Conservation (phyloP, 1,140 invertebrate species). For the Galleria mellonella region DNA sequence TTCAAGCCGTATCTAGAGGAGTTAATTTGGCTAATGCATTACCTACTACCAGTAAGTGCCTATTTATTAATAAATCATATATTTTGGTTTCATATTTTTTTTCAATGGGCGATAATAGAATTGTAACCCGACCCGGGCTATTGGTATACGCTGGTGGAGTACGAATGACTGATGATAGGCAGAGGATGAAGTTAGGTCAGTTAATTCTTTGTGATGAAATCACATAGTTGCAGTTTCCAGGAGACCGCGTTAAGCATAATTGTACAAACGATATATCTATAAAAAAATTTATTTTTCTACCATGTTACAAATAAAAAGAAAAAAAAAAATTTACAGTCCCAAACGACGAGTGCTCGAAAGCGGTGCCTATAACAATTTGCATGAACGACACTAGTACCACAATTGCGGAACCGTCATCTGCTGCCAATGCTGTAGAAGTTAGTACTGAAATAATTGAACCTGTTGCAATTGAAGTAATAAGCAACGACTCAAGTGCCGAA, state of each 20-base stretch:
- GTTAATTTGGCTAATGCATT: slow-evolving; percentile 14
- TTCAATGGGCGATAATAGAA: too few relatives aligned
- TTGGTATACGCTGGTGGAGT: too few relatives aligned
- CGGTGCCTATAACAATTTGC: not conserved
- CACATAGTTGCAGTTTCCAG: too few relatives aligned
- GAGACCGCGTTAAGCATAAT: too few relatives aligned
- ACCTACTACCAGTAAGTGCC: slow-evolving; percentile 33
- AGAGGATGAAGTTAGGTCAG: too few relatives aligned
- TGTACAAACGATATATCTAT: too few relatives aligned
- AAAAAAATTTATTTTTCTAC: too few relatives aligned
- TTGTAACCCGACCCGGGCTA: too few relatives aligned
- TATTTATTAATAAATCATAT: too few relatives aligned
- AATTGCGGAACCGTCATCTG: not conserved
- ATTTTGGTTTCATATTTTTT: too few relatives aligned
- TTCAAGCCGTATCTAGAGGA: slow-evolving; percentile 44
- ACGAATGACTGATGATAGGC: not conserved
- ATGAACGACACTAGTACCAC: slow-evolving; percentile 3
- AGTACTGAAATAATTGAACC: not conserved
- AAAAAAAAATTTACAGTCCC: slow-evolving; percentile 9
- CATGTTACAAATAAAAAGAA: too few relatives aligned
- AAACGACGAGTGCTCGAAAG: slow-evolving; percentile 8
- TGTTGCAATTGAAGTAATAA: not conserved
- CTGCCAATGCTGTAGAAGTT: not conserved
- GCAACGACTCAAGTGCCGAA: not conserved
- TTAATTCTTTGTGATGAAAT: too few relatives aligned